Evolutionary conservation across 1,140 invertebrate species (phyloP), one percentile per base, ranked within the genome.

Genomic region (Anastrepha obliqua): DNA sequence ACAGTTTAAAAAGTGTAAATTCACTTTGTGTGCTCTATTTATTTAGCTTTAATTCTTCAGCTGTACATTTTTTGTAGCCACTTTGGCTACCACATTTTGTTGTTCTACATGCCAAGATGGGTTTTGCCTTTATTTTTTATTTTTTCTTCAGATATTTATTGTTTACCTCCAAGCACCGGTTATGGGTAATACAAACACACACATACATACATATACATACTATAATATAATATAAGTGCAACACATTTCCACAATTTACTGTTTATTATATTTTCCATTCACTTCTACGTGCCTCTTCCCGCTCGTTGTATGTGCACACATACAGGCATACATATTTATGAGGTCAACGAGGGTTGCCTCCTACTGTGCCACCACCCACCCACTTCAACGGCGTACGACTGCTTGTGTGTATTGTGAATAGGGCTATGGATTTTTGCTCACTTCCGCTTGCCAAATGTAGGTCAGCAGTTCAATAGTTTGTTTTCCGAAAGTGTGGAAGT

Each of bases 391-490:
- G 4, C 42, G 67, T 47, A 15, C 39, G 39, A 11, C 20, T 42
- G 65, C 65, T 42, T 55, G 6, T 55, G 51, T 11, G 51, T 17
- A 62, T 9, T 17, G 8, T n/a, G n/a, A 17, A 62, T 62, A 13
- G 60, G 60, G 17, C 70, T 78, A 58, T 74, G 70, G 70, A 62
- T 81, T 81, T 81, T 81, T 81, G 74, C 74, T 81, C 47, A 81
- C 74, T 81, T 81, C 74, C 74, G 74, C n/a, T 81, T 29, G 44
- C 47, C 8, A 47, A 44, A 81, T 81, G 6, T 81, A 81, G 74
- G 74, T 81, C 74, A 81, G 47, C 74, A 81, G 74, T 81, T 81
- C 74, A 81, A 81, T 81, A 81, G 47, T 55, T 81, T 81, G 74
- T 17, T 81, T 20, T 20, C 47, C 74, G 74, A 51, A 55, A 29